Base-by-base conservation (phyloP, 2,888 invertebrate species). In the Galerucella calmariensis region DNA sequence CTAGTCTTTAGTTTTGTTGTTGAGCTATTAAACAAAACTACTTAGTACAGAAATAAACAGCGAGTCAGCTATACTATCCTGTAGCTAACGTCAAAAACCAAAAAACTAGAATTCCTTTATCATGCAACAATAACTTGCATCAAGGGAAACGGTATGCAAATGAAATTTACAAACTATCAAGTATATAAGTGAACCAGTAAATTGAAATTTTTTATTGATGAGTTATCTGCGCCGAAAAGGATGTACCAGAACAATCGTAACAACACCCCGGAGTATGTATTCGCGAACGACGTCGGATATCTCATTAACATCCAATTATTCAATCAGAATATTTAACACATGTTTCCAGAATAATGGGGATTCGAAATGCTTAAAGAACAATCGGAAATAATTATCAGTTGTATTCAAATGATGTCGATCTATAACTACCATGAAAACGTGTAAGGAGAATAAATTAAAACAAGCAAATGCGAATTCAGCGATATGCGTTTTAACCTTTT, bases 151-250 rank as follows among this genome's bases (percentile, higher is more conserved):
- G 24, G 46, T 56, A 59, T 72, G 66, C 44, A 66, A 72, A 72
- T 72, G 44, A 66, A 48, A 20, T 20, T 16, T 69, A 72, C 65
- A 67, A 75, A 67, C 74, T 62, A 72, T 74, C 51, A 74, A 51
- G n/a, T 51, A 68, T 65, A 65, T 68, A 74, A 59, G 72, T 69
- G 67, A 62, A 73, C 75, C 74, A 74, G 75, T 72, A 77, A 75
- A 77, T 75, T 68, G 65, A 44, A 44, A 69, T 63, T 70, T 72
- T 77, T 75, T 75, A 73, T 73, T 74, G 77, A 77, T 77, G 72
- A 65, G 62, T 69, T 77, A 77, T 77, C 77, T 75, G 61, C 2
- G 20, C 16, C 46, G 16, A 61, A 73, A 53, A 77, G 77, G 77
- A 75, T 75, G 74, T 74, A 53, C 56, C 59, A 69, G 69, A 73